phyloP scores from a whole-genome alignment of 1,140 invertebrate species.

The Melipona quadrifasciata region DNA sequence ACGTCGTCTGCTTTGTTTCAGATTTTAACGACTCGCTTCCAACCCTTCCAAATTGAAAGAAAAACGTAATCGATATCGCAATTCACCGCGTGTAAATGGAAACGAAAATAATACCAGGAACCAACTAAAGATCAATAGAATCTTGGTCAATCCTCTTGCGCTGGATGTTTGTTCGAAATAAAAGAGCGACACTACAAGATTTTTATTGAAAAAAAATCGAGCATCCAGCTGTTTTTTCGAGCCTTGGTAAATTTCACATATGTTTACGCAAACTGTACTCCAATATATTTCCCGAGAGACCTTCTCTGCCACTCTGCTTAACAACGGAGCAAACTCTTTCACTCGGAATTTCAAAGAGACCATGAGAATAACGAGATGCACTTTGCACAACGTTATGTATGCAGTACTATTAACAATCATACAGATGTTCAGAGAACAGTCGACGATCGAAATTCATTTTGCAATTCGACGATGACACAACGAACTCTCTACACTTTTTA shows the following conservation, averaged over 20 bases:
- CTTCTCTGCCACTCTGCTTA: neutral
- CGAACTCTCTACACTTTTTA: no score
- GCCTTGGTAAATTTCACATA: neutral
- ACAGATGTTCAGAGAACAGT: neutral
- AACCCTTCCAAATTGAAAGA: neutral
- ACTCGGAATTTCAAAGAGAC: neutral
- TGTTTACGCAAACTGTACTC: neutral
- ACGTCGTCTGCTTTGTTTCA: neutral
- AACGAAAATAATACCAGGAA: neutral
- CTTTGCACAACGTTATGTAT: neutral
- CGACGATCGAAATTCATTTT: neutral
- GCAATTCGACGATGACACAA: neutral
- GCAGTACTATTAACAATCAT: neutral
- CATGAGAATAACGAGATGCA: neutral
- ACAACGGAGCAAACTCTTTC: neutral
- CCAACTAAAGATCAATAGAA: conserved; percentile 3
- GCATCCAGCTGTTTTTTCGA: no score
- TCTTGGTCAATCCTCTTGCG: neutral
- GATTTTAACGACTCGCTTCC: neutral
- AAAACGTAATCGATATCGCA: neutral
- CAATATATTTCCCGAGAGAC: neutral
- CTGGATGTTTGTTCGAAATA: neutral
- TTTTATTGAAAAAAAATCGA: neutral
- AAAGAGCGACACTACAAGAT: neutral
- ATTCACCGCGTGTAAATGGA: neutral